Base-by-base conservation (phyloP, 2,113 vertebrate species). In the Hippocampus abdominalis region DNA sequence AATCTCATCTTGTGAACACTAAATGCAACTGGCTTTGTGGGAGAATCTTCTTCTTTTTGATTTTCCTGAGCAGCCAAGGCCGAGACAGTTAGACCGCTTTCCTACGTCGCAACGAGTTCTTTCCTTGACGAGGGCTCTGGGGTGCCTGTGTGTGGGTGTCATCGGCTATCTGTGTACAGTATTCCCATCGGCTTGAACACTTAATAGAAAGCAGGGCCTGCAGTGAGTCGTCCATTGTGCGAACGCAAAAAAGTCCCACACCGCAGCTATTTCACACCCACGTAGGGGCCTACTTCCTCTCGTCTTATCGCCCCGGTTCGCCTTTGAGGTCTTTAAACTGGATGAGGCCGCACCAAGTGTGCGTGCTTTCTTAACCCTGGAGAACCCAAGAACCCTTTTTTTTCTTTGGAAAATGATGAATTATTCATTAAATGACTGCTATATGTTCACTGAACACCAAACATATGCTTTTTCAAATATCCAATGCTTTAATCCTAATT, bases 221-320 rank as follows among this genome's bases (percentile, higher is more conserved):
- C 78, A 83, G 81, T 84, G 76, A 66, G 73, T 60, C 76, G 79
- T 69, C 77, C 86, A 82, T 85, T 84, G 75, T 82, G 80, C 76
- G 83, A 89, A 84, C 86, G 70, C 73, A 86, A 71, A 85, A 87
- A 89, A 54, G 81, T 87, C 81, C 82, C 81, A 81, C 70, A 84
- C 82, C 82, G 48, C 85, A 87, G 75, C 84, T 87, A 89, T 90
- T 89, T 87, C 75, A 92, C 90, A 87, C 90, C 90, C 90, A 90
- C 89, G 61, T 81, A 36, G 32, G 32, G 32, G 32, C 32, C 32
- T 36, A 88, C 86, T 90, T 91, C 87, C 90, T 83, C 84, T 86
- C 81, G 86, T 89, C 81, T 88, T 84, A 88, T 88, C 81, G 72
- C 77, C 79, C 74, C 32, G 79, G 82, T 71, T 18, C 69, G 76